Evolutionary conservation across 2,113 vertebrate species (phyloP).

Genomic region (Cebidichthys violaceus): DNA sequence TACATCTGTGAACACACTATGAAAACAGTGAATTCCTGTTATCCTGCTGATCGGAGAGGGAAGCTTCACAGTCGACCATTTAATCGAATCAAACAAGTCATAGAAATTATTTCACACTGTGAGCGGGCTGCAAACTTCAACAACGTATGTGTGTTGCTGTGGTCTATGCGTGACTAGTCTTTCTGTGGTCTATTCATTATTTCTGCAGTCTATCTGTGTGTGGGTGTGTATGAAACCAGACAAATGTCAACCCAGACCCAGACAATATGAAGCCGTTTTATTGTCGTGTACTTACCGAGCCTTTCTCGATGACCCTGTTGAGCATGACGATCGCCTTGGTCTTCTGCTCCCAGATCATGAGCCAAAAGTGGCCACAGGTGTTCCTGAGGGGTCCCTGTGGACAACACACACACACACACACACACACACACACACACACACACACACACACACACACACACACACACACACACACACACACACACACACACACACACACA

Average conservation of each 20-base stretch:
- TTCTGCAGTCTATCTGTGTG: slow-evolving; percentile 20
- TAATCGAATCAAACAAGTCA: neutral
- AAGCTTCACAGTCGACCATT: neutral
- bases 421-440: slow-evolving; percentile 28
- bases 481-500: slow-evolving; percentile 14
- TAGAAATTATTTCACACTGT: slow-evolving; percentile 3
- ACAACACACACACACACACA: slow-evolving; percentile 22
- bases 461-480: slow-evolving; percentile 29
- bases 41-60: slow-evolving; percentile 20
- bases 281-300: slow-evolving; percentile 86
- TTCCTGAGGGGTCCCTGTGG: slow-evolving; percentile 94
- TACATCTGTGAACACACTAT: slow-evolving; percentile 37
- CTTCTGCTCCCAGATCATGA: slow-evolving; percentile 98
- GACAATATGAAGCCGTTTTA: neutral
- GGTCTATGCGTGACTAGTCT: neutral
- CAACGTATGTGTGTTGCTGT: neutral
- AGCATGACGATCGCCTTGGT: slow-evolving; percentile 98
- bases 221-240: neutral
- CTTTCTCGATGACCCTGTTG: slow-evolving; percentile 96
- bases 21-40: slow-evolving; percentile 51
- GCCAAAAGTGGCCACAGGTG: slow-evolving; percentile 98
- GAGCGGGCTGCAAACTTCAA: neutral
- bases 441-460: slow-evolving; percentile 29
- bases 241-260: slow-evolving; percentile 15
- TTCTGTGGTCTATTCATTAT: slow-evolving; percentile 26